phyloP scores from a whole-genome alignment of 2,113 vertebrate genomes.

The Notarius lentiginosus region DNA sequence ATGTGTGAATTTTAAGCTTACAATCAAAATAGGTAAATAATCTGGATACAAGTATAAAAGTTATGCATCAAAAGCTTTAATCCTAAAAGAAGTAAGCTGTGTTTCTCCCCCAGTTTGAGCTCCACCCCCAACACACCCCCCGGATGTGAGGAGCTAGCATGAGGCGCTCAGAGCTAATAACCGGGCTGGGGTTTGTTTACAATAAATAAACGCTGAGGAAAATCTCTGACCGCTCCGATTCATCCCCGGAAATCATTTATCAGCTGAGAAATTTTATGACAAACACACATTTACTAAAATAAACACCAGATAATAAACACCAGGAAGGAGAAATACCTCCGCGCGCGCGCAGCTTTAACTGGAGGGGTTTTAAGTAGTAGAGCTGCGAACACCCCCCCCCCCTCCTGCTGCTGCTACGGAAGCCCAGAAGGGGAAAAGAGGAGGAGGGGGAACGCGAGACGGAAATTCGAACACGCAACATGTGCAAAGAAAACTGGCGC shows the following conservation, averaged over 20 bases:
- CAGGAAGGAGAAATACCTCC: not conserved
- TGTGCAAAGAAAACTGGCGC: conserved; percentile 41
- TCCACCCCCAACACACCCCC: too few species aligned
- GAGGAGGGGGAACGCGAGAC: not conserved
- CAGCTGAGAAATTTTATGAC: not conserved
- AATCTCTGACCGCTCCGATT: not conserved
- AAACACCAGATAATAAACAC: not conserved
- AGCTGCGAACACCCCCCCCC: not conserved
- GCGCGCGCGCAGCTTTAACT: conserved; percentile 14
- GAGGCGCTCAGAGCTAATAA: not conserved
- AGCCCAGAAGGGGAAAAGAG: not conserved
- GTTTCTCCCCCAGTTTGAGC: too few species aligned
- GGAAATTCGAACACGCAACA: conserved; percentile 36
- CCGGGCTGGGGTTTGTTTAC: conserved; percentile 18
- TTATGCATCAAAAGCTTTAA: not conserved
- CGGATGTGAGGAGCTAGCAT: not conserved
- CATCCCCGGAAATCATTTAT: not conserved
- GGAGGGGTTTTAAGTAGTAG: conserved; percentile 1
- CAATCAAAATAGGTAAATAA: not conserved
- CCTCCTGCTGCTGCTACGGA: not conserved
- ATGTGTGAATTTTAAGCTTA: too few species aligned
- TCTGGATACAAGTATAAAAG: not conserved
- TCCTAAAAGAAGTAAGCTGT: not conserved
- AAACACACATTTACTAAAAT: not conserved
- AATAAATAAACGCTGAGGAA: not conserved